Percentiles rank a stretch among this genome's conserved stretches.
These are phyloP conservation scores for Lates japonicus DNA, from an alignment of 2,797 vertebrate species.

Conservation along the genomic window DNA sequence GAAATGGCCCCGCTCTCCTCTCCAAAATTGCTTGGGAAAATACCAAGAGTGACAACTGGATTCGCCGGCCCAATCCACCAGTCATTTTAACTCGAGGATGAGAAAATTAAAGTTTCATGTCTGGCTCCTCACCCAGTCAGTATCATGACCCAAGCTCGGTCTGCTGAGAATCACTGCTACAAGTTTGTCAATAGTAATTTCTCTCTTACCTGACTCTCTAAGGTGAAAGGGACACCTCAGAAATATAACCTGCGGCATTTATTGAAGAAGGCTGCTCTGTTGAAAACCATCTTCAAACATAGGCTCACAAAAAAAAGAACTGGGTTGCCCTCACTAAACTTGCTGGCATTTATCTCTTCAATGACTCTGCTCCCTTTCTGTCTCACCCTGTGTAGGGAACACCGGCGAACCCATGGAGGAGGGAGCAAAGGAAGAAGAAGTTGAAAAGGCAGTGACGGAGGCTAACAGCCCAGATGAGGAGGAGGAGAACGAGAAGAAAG, in stretches of 20 bases:
- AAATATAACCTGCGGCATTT: constrained; percentile 66
- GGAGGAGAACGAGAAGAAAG: constrained; percentile 47
- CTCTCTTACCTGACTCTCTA: constrained; percentile 29
- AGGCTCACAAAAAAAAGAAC: constrained; percentile 24
- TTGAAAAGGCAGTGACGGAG: constrained; percentile 59
- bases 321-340: constrained; percentile 55
- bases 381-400: constrained; percentile 57
- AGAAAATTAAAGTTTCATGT: constrained; percentile 62
- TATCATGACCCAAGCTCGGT: constrained; percentile 32
- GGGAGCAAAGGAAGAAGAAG: constrained; percentile 61
- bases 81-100: constrained; percentile 30
- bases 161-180: constrained; percentile 22
- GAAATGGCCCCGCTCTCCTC: constrained; percentile 5
- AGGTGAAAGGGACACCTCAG: constrained; percentile 51
- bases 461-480: constrained; percentile 55
- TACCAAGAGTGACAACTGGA: constrained; percentile 8
- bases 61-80: background rate
- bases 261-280: constrained; percentile 45
- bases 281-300: constrained; percentile 62
- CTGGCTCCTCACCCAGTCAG: constrained; percentile 16
- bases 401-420: constrained; percentile 77
- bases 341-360: constrained; percentile 70
- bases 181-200: constrained; percentile 63
- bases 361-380: constrained; percentile 58
- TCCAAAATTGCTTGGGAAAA: constrained; percentile 15